Conservation (phyloP, 2,888 invertebrate species). For the Dynastes hyllus region DNA sequence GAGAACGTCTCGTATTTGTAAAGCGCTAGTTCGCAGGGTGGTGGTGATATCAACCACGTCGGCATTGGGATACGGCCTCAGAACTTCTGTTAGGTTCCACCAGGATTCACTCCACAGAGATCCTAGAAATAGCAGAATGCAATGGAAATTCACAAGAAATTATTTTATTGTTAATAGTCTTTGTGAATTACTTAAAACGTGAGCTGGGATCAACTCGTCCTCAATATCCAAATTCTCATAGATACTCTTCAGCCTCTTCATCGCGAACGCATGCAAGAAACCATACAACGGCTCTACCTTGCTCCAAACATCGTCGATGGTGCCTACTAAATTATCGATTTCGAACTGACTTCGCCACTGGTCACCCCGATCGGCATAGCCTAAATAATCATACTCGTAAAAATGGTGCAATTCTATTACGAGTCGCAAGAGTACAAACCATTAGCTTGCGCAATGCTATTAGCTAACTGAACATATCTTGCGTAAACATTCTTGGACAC, state of each 20-base stretch:
- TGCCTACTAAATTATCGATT: slow-evolving; percentile 67
- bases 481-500: neutral
- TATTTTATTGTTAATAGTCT: no score
- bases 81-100: slow-evolving; percentile 72
- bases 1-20: no score
- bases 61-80: slow-evolving; percentile 72
- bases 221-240: slow-evolving; percentile 72
- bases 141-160: no score
- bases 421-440: neutral
- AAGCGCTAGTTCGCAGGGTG: slow-evolving; percentile 51
- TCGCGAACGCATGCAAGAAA: slow-evolving; percentile 78
- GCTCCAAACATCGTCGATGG: slow-evolving; percentile 71
- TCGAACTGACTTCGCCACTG: slow-evolving; percentile 66
- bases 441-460: slow-evolving; percentile 13
- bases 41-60: slow-evolving; percentile 72
- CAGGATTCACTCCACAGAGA: slow-evolving; percentile 81
- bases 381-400: neutral
- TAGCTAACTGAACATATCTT: slow-evolving; percentile 14
- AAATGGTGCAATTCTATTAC: neutral
- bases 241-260: slow-evolving; percentile 72
- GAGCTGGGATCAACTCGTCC: slow-evolving; percentile 78
- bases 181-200: slow-evolving; percentile 75
- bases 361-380: slow-evolving; percentile 65
- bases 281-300: slow-evolving; percentile 78
- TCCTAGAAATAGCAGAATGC: slow-evolving; percentile 67